phyloP scores from a whole-genome alignment of 2,888 invertebrate genomes.

The Dryocosmus kuriphilus region DNA sequence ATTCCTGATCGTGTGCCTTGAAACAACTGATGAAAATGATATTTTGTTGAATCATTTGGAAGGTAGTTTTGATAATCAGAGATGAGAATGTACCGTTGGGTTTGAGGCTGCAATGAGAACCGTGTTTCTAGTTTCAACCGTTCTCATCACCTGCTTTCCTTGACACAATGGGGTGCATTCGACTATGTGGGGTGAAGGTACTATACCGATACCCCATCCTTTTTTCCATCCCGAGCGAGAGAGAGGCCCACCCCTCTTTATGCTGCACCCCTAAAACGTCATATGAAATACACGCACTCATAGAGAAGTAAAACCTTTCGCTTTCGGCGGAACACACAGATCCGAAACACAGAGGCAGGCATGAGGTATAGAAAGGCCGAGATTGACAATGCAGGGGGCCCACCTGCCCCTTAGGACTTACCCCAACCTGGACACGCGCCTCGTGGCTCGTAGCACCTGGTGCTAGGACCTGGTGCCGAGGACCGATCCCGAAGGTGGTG shows the following conservation, averaged over 20 bases:
- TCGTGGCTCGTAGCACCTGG: slow-evolving; percentile 69
- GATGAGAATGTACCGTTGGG: slow-evolving; percentile 32
- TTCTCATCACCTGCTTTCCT: slow-evolving; percentile 76
- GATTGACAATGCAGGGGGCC: slow-evolving; percentile 78
- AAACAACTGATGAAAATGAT: too few species aligned
- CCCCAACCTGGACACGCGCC: slow-evolving; percentile 75
- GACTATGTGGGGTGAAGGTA: slow-evolving; percentile 71
- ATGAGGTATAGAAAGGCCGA: slow-evolving; percentile 69
- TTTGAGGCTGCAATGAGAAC: slow-evolving; percentile 63
- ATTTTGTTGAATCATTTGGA: too few species aligned
- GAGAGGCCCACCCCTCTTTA: slow-evolving; percentile 64
- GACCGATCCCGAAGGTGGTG: slow-evolving; percentile 43
- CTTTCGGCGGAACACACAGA: slow-evolving; percentile 48
- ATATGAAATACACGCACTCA: slow-evolving; percentile 45
- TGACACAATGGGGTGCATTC: slow-evolving; percentile 70
- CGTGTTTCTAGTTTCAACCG: slow-evolving; percentile 72
- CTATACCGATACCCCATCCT: slow-evolving; percentile 61
- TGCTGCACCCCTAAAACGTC: slow-evolving; percentile 63
- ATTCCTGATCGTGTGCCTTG: too few species aligned
- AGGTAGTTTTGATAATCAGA: neutral
- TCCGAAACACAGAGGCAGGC: slow-evolving; percentile 48
- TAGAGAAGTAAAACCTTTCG: slow-evolving; percentile 50
- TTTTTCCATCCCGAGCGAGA: slow-evolving; percentile 55
- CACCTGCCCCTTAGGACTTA: slow-evolving; percentile 71
- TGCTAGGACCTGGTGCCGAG: slow-evolving; percentile 46